These are phyloP conservation scores for Abscondita cerata DNA, from an alignment of 2,888 invertebrate species.

Conservation along the genomic window DNA sequence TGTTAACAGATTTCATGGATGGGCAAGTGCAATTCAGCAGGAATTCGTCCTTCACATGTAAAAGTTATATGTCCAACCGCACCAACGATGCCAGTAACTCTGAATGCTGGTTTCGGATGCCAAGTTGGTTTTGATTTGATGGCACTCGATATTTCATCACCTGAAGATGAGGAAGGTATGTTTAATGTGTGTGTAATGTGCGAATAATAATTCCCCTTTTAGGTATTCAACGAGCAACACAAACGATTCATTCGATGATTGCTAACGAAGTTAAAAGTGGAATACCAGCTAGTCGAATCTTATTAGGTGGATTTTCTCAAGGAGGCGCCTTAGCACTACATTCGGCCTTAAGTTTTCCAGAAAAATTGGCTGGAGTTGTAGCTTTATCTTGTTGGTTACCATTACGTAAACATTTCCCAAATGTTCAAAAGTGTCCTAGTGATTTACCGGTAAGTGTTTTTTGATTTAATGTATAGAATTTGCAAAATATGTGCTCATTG, in stretches of 20 bases:
- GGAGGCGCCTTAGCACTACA: slow-evolving; percentile 97
- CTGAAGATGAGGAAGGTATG: slow-evolving; percentile 86
- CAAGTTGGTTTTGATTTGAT: slow-evolving; percentile 95
- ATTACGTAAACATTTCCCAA: slow-evolving; percentile 84
- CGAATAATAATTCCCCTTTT: no score
- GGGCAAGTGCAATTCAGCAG: slow-evolving; percentile 88
- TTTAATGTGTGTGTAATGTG: no score
- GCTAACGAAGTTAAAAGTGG: slow-evolving; percentile 81
- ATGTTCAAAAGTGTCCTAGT: slow-evolving; percentile 62
- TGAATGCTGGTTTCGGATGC: slow-evolving; percentile 93
- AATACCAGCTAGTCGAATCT: slow-evolving; percentile 82
- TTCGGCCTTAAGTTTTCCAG: slow-evolving; percentile 83
- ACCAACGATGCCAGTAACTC: slow-evolving; percentile 85
- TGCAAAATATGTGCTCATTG: no score
- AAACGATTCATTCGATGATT: slow-evolving; percentile 78
- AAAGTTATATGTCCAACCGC: slow-evolving; percentile 96
- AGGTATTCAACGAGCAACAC: slow-evolving; percentile 80
- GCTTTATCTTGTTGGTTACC: slow-evolving; percentile 95
- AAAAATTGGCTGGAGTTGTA: slow-evolving; percentile 87
- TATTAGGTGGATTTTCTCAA: slow-evolving; percentile 96
- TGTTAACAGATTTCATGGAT: slow-evolving; percentile 88
- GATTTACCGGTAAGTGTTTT: slow-evolving; percentile 65
- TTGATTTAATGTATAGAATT: no score
- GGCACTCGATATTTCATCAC: slow-evolving; percentile 81
- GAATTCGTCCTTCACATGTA: slow-evolving; percentile 80